Conservation (phyloP, 2,797 vertebrate genomes). For the Pampus argenteus region DNA sequence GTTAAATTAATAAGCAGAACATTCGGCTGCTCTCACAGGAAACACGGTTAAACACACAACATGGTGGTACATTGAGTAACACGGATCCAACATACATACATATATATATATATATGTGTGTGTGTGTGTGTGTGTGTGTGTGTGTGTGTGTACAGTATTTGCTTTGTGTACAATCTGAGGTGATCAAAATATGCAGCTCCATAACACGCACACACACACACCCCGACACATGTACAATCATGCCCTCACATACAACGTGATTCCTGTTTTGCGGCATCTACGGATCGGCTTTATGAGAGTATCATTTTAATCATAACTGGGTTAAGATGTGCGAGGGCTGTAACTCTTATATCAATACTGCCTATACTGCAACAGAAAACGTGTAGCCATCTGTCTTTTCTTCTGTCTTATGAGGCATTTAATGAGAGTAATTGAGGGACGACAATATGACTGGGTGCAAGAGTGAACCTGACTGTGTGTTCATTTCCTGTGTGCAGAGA, state of each 20-base stretch:
- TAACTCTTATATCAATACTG: neutral
- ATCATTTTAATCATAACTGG: neutral
- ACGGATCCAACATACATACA: neutral
- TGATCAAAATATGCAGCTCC: constrained; percentile 12
- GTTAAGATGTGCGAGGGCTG: neutral
- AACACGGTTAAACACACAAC: neutral
- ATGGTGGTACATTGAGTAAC: constrained; percentile 17
- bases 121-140: neutral
- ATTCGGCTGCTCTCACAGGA: constrained; percentile 7
- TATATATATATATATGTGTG: neutral
- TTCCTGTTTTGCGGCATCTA: neutral
- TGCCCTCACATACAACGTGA: neutral
- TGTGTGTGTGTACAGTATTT: neutral
- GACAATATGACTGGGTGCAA: neutral
- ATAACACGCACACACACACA: neutral
- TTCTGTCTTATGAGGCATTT: neutral
- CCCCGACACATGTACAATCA: neutral
- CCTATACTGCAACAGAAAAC: neutral
- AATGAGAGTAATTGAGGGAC: neutral
- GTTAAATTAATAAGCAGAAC: constrained; percentile 15
- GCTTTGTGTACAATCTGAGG: constrained; percentile 4
- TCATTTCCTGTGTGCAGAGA: constrained; percentile 17
- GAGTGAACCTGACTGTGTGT: neutral
- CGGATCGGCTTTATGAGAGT: neutral
- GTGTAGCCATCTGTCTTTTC: neutral